Evolutionary conservation across 2,888 invertebrate species (phyloP).

Genomic region (Spisula solida): DNA sequence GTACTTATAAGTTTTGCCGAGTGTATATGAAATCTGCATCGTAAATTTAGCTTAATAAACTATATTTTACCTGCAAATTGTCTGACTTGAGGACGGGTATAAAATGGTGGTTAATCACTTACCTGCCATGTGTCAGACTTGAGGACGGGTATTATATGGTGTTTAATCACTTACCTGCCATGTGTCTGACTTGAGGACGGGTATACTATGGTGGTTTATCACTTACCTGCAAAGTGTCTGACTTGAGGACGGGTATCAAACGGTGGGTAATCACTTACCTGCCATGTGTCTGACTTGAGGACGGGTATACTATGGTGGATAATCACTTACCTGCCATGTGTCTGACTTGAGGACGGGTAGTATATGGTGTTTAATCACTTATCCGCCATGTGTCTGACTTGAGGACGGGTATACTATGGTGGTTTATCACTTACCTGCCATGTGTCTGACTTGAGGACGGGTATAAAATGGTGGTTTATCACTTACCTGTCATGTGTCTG

Average conservation of each 20-base stretch:
- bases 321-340: conserved; percentile 77
- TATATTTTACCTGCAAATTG: conserved; percentile 82
- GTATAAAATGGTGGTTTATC: conserved; percentile 85
- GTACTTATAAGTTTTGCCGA: too few species aligned
- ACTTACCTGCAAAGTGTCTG: conserved; percentile 80
- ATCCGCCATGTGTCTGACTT: conserved; percentile 52
- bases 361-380: conserved; percentile 85
- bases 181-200: too few species aligned
- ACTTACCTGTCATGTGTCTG: conserved; percentile 53
- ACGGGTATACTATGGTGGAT: not conserved
- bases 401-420: too few species aligned
- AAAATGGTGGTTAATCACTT: conserved; percentile 85
- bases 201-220: too few species aligned
- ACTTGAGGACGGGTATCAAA: not conserved
- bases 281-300: not conserved
- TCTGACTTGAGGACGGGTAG: conserved; percentile 82
- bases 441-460: conserved; percentile 78
- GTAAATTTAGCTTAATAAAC: too few species aligned
- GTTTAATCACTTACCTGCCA: conserved; percentile 82
- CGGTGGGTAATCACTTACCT: not conserved
- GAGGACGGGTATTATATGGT: conserved; percentile 85
- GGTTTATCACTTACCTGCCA: conserved; percentile 77
- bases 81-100: conserved; percentile 82
- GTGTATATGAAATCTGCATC: too few species aligned
- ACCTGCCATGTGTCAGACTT: conserved; percentile 55